Conservation (phyloP, 1,140 invertebrate species). For the Physella acuta region DNA sequence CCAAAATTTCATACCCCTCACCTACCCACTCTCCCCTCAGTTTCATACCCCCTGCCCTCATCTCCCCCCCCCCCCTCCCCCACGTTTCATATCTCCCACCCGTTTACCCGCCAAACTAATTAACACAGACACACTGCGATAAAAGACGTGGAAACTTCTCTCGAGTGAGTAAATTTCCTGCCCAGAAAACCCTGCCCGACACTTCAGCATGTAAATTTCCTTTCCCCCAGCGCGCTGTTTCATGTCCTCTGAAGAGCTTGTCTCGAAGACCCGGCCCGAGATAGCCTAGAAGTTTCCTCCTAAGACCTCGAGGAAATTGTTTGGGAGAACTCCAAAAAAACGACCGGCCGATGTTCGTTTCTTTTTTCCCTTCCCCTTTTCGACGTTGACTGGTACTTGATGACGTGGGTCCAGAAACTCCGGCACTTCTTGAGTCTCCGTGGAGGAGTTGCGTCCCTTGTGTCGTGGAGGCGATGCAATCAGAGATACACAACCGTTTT, state of each 20-base stretch:
- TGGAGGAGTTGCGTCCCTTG: neutral
- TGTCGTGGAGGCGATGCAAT: conserved; percentile 1
- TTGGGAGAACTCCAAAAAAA: conserved; percentile 9
- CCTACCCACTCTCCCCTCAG: neutral
- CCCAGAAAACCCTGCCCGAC: neutral
- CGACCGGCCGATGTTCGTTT: too few relatives aligned
- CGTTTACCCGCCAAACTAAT: conserved; percentile 6
- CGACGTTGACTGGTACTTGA: conserved; percentile 13
- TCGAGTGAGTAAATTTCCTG: conserved; percentile 22
- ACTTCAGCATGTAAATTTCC: conserved; percentile 23
- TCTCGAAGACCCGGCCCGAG: conserved; percentile 1
- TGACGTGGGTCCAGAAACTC: conserved; percentile 15
- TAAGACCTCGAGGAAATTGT: conserved; percentile 18
- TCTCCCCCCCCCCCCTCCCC: neutral
- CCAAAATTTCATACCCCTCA: neutral
- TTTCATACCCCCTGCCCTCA: neutral
- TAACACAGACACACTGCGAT: conserved; percentile 15
- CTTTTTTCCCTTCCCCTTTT: too few relatives aligned
- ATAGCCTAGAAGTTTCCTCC: conserved; percentile 23
- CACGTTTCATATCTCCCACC: neutral
- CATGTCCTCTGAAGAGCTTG: neutral
- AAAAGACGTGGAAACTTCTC: conserved; percentile 5
- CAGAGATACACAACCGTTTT: too few relatives aligned
- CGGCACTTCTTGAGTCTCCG: conserved; percentile 3
- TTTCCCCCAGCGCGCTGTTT: neutral